Base-by-base conservation (phyloP, 2,797 vertebrate genomes). In the Denticeps clupeoides region DNA sequence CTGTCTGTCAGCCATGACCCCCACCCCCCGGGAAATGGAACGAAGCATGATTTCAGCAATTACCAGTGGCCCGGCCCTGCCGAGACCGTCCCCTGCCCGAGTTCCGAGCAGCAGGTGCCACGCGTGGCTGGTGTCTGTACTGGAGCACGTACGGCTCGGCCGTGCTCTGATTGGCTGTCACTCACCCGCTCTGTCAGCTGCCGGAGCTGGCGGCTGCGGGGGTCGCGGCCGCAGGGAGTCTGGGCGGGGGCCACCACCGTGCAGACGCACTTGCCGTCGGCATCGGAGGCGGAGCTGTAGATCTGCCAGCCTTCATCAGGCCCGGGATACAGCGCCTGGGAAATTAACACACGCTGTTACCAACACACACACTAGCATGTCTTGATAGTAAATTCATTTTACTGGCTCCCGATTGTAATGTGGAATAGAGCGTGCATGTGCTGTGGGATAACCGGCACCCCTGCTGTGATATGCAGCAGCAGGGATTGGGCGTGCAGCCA, bases 281-380 rank as follows among this genome's bases (percentile, higher is more conserved):
- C 87, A 61, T 96, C 93, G 15, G 94, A 93, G 1, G 89, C 91
- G 0, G 90, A 94, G 58, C 92, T 94, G 67, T 93, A 95, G 38
- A 98, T 90, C 72, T 98, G 93, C 93, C 93, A 98, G 28, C 88
- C 90, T 64, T 98, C 93, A 61, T 92, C 90, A 8, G 91, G 87
- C 29, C 90, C 91, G 0, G 80, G 81, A 45, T 81, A 81, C 53
- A 92, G 74, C 45, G 89, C 89, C 93, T 98, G 81, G 54, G 55
- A 37, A 29, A 16, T n/a, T 13, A 23, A 42, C 42, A 24, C 9
- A 23, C 24, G 25, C 31, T 24, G 19, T 55, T 44, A 32, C 25
- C 11, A 24, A 8, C 9, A 11, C 42, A 44, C 11, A n/a, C 10
- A n/a, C 15, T 24, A 4, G 4, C 24, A 23, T 24, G 23, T n/a